A percentile compares a stretch with the other conserved stretches of the same genome.
Evolutionary conservation across 2,797 vertebrate genomes (phyloP).

Genomic region (Characodon lateralis): DNA sequence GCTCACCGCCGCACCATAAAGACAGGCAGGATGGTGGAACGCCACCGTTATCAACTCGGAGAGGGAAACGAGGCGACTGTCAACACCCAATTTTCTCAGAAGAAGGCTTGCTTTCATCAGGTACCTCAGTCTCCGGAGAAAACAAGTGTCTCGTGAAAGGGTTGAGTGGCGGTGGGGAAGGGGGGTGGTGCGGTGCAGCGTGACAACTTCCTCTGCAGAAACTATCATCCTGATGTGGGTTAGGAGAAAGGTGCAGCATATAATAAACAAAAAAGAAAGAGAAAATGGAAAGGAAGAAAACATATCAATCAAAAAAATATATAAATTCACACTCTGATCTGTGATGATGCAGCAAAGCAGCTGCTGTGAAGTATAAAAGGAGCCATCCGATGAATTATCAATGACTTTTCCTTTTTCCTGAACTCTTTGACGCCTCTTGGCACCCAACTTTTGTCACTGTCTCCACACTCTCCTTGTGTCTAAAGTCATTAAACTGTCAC

Average conservation of each 20-base stretch:
- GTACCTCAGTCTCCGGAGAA: constrained; percentile 79
- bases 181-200: constrained; percentile 39
- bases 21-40: constrained; percentile 76
- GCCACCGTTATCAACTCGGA: constrained; percentile 71
- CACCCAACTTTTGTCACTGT: constrained; percentile 53
- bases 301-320: constrained; percentile 72
- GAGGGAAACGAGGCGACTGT: constrained; percentile 76
- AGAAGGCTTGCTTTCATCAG: constrained; percentile 80
- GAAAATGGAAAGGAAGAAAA: constrained; percentile 46
- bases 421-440: constrained; percentile 70
- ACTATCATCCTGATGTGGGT: constrained; percentile 64
- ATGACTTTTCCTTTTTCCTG: constrained; percentile 56
- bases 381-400: constrained; percentile 62
- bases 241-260: constrained; percentile 51
- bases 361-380: constrained; percentile 58
- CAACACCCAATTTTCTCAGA: constrained; percentile 82
- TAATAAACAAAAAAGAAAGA: constrained; percentile 35
- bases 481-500: constrained; percentile 77
- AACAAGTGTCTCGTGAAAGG: constrained; percentile 79
- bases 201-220: constrained; percentile 72
- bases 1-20: constrained; percentile 58
- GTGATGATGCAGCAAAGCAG: constrained; percentile 73
- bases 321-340: constrained; percentile 62
- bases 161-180: constrained; percentile 49
- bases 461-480: constrained; percentile 56